phyloP scores from a whole-genome alignment of 2,797 vertebrate species.

The Hipposideros larvatus region DNA sequence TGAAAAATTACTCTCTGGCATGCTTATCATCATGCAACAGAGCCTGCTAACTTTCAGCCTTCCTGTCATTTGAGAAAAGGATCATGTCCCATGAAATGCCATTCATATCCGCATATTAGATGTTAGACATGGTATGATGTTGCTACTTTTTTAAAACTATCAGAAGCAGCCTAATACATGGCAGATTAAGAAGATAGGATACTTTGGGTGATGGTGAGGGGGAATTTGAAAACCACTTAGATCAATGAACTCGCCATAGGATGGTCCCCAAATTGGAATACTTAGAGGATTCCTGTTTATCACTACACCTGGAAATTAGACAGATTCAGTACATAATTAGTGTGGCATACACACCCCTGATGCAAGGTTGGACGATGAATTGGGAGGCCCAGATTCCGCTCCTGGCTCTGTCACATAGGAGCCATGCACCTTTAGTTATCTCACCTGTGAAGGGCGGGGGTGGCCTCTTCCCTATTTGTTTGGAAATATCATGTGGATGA shows the following conservation, averaged over 20 bases:
- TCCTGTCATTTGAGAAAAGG: not conserved
- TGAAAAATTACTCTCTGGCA: conserved; percentile 70
- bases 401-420: not conserved
- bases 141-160: not conserved
- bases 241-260: not conserved
- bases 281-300: not conserved
- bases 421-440: not conserved
- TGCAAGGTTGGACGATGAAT: not conserved
- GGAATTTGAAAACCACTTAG: not conserved
- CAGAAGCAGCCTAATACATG: not conserved
- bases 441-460: not conserved
- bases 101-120: conserved; percentile 19
- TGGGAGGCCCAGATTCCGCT: not conserved
- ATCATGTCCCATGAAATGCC: conserved; percentile 54
- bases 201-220: not conserved
- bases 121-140: conserved; percentile 34
- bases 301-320: not conserved
- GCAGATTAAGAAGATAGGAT: not conserved
- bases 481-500: not conserved
- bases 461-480: not conserved
- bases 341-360: not conserved
- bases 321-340: not conserved
- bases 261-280: not conserved
- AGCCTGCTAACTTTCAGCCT: conserved; percentile 54
- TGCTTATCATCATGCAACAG: conserved; percentile 67